Evolutionary conservation across 2,888 invertebrate genomes (phyloP), one percentile per base, ranked within the genome.

Genomic region (Acanthosepion lycidas): DNA sequence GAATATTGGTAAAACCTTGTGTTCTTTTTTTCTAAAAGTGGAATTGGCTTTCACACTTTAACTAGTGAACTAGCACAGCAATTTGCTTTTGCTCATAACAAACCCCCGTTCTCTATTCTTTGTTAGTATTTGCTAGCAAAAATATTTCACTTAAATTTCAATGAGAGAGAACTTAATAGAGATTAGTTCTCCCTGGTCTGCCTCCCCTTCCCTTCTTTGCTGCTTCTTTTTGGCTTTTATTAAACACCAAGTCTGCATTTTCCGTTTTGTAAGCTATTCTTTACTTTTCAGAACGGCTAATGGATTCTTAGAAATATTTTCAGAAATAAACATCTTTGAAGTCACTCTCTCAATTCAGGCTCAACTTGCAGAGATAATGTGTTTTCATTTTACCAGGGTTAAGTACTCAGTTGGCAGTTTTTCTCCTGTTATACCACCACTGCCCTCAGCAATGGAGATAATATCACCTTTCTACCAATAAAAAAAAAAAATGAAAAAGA

Each of bases 241-340:
- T 78, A 78, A n/a, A 33, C 78, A 78, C 78, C 78, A 78, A 78
- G 78, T n/a, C 78, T 78, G 78, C 33, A 78, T 78, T 78, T 78
- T 78, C 78, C 78, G n/a, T 78, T 78, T 78, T 78, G 78, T 78
- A 78, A 78, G 78, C 78, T 78, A 78, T 78, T 78, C 78, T 78
- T 78, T 78, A 78, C 78, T 78, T n/a, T 78, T 78, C 78, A n/a
- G 78, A 78, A 5, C 78, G n/a, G 78, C 78, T 78, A 78, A 78
- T 78, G 78, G 78, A 78, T 78, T 78, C 78, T n/a, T 78, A n/a
- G 78, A 78, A 78, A 78, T 78, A 78, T 78, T 78, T n/a, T 33
- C 78, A 78, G 78, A 78, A 78, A 78, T 78, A 78, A 78, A 78
- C 78, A 78, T 78, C 78, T 78, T 78, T 78, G 78, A 78, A 78